These are phyloP conservation scores for Drosophila aff. DNA, from an alignment of 1,140 invertebrate genomes.

Conservation along the genomic window DNA sequence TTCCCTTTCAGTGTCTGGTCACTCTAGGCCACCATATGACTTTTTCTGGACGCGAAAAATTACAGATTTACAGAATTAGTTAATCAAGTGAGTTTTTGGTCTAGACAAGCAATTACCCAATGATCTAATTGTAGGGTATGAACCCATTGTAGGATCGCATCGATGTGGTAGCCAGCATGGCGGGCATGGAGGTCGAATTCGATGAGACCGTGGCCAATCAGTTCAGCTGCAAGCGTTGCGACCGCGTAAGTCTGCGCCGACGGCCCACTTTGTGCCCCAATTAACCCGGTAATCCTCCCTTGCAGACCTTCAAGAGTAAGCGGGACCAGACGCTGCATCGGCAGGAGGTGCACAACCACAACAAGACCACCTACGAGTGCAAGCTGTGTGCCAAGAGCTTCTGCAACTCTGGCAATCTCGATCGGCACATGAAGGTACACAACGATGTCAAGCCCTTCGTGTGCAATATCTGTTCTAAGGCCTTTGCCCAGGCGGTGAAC, in stretches of 20 bases:
- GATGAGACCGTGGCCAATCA: conserved; percentile 73
- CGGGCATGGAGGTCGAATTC: conserved; percentile 73
- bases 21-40: conserved; percentile 48
- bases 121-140: conserved; percentile 22
- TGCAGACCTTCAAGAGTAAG: conserved; percentile 79
- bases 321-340: conserved; percentile 79
- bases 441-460: conserved; percentile 81
- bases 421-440: conserved; percentile 83
- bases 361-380: conserved; percentile 81
- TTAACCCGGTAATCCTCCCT: not conserved
- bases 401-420: conserved; percentile 81
- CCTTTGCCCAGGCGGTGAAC: conserved; percentile 84
- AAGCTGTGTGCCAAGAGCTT: conserved; percentile 80
- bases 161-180: conserved; percentile 71
- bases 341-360: conserved; percentile 81
- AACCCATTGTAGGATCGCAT: conserved; percentile 30
- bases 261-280: not conserved
- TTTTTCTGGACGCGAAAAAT: conserved; percentile 47
- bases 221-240: conserved; percentile 79
- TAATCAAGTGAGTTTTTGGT: conserved; percentile 61
- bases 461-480: conserved; percentile 79
- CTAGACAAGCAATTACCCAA: conserved; percentile 4
- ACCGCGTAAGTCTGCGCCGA: conserved; percentile 65
- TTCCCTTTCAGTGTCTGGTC: not conserved
- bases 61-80: conserved; percentile 65